Evolutionary conservation across 2,888 invertebrate species (phyloP).

Genomic region (Cremastobaeus sp.): DNA sequence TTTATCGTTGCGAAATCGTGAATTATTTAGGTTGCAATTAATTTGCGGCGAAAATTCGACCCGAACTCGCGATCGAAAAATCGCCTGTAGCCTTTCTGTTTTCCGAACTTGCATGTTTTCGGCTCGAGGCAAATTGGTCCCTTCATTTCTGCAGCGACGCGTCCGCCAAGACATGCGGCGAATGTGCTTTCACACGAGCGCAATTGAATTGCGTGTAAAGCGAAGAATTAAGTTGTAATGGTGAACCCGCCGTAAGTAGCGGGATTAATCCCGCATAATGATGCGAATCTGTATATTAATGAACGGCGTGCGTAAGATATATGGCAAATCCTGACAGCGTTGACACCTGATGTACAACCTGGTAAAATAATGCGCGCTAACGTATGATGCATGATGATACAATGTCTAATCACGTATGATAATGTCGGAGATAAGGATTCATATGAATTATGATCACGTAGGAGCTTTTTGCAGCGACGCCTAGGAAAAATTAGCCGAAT

Average conservation of each 20-base stretch:
- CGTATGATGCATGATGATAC: slow-evolving; percentile 32
- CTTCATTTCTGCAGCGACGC: no score
- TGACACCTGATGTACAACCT: slow-evolving; percentile 42
- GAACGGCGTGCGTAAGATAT: slow-evolving; percentile 34
- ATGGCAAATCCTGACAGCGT: slow-evolving; percentile 31
- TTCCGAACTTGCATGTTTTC: no score
- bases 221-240: slow-evolving; percentile 1
- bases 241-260: background rate
- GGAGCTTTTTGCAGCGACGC: background rate
- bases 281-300: slow-evolving; percentile 43
- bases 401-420: slow-evolving; percentile 24
- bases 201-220: background rate
- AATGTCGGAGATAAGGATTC: slow-evolving; percentile 18
- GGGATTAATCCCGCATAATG: slow-evolving; percentile 25
- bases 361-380: slow-evolving; percentile 41
- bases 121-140: no score
- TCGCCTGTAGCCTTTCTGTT: no score
- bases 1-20: no score
- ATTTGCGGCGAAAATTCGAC: no score
- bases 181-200: background rate
- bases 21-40: no score
- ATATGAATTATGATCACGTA: slow-evolving; percentile 2
- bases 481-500: background rate
- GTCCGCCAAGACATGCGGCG: no score
- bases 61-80: no score